Percentiles rank a stretch among this genome's conserved stretches.
Conservation (phyloP, 2,113 vertebrate genomes). For the Alces alces region DNA sequence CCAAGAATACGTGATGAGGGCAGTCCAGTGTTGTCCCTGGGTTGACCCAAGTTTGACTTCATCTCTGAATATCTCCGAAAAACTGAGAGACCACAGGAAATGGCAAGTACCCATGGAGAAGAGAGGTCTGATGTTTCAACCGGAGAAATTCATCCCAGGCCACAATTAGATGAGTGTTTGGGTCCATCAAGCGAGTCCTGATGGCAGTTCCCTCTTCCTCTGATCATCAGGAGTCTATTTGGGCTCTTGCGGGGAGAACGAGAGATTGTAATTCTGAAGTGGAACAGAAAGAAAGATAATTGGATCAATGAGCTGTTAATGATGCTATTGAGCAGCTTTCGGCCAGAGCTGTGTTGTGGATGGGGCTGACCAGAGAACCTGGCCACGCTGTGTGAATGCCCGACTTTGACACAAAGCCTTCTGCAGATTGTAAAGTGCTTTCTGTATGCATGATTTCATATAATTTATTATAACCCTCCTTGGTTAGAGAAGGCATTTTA, state of each 20-base stretch:
- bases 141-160: slow-evolving; percentile 71
- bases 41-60: neutral
- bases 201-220: slow-evolving; percentile 58
- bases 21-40: neutral
- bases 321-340: slow-evolving; percentile 80
- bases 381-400: neutral
- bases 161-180: slow-evolving; percentile 66
- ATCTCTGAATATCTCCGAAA: neutral
- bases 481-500: neutral
- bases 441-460: neutral
- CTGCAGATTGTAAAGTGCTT: neutral
- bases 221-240: slow-evolving; percentile 75
- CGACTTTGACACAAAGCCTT: neutral
- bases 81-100: neutral
- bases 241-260: slow-evolving; percentile 50
- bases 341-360: neutral
- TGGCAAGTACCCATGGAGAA: neutral
- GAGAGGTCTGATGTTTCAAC: slow-evolving; percentile 61
- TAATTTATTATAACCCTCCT: neutral
- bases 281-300: slow-evolving; percentile 80
- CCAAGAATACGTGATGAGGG: neutral
- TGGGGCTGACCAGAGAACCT: neutral
- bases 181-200: slow-evolving; percentile 61
- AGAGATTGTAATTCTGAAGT: slow-evolving; percentile 80
- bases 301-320: slow-evolving; percentile 81